Base-by-base conservation (phyloP, 1,140 invertebrate species). In the Trissolcus basalis region DNA sequence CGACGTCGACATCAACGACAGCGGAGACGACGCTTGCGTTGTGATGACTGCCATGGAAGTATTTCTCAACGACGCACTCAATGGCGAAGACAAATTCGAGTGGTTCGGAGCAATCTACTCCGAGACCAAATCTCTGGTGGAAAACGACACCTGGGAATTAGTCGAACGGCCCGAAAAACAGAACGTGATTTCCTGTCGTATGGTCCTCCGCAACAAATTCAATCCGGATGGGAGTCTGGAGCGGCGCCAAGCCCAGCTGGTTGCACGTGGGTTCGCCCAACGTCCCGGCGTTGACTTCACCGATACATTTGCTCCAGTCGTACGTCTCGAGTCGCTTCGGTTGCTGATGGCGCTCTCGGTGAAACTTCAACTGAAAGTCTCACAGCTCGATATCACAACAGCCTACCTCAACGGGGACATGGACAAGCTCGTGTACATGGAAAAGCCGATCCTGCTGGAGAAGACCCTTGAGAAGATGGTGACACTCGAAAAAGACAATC, bases 391-490 rank as follows among this genome's bases (percentile, higher is more conserved):
- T 15, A 60, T 72, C 14, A 33, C 15, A 4, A 67, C 68, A 4
- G 65, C 82, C 19, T 85, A 76, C 63, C 61, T 86, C 0, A 69
- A 85, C 56, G 77, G 79, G n/a, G 44, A 69, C 10, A 47, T 85
- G n/a, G 61, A 80, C n/a, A 68, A 72, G 44, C 65, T 73, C 33
- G 50, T 84, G 3, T 83, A 70, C 48, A 82, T 85, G 78, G 41
- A 81, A 27, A 72, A 74, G 36, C 81, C 82, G 5, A n/a, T 4
- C 10, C n/a, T 44, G 4, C 41, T 44, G n/a, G n/a, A 5, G 4
- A n/a, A 44, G 10, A n/a, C 13, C 10, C 13, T 44, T n/a, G 4
- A 11, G 41, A 5, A 44, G 5, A 44, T 44, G 5, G 10, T 35
- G 5, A 10, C 5, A 35, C 5, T 6, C 10, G 33, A 10, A 35